phyloP scores from a whole-genome alignment of 2,113 vertebrate species.

The Hydrochoerus hydrochaeris region DNA sequence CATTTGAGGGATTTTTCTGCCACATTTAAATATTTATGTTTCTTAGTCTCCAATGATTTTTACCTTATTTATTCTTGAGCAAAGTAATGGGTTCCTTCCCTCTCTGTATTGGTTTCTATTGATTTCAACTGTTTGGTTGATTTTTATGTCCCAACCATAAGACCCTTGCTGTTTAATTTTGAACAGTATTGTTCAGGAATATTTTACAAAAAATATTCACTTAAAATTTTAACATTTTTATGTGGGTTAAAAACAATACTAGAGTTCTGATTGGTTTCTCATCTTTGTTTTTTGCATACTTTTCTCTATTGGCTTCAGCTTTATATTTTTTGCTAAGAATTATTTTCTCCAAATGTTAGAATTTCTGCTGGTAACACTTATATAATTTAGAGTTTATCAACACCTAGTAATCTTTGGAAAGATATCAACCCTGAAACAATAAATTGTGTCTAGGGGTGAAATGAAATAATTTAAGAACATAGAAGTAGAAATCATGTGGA shows the following conservation, averaged over 20 bases:
- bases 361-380: neutral
- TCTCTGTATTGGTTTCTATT: neutral
- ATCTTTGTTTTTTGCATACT: neutral
- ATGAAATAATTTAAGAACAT: constrained; percentile 40
- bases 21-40: neutral
- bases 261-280: neutral
- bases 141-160: neutral
- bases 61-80: neutral
- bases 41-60: neutral
- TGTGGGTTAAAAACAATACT: neutral
- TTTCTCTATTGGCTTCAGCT: neutral
- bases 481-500: neutral
- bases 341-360: neutral
- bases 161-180: neutral
- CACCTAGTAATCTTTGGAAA: constrained; percentile 20
- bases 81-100: neutral
- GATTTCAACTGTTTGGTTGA: neutral
- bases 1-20: neutral
- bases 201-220: neutral
- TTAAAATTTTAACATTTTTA: neutral
- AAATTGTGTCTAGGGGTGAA: neutral
- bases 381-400: constrained; percentile 46
- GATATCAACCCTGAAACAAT: neutral
- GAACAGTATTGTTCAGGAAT: neutral
- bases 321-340: neutral